Evolutionary conservation across 2,113 vertebrate species (phyloP).

Genomic region (Cyanocitta stelleri): DNA sequence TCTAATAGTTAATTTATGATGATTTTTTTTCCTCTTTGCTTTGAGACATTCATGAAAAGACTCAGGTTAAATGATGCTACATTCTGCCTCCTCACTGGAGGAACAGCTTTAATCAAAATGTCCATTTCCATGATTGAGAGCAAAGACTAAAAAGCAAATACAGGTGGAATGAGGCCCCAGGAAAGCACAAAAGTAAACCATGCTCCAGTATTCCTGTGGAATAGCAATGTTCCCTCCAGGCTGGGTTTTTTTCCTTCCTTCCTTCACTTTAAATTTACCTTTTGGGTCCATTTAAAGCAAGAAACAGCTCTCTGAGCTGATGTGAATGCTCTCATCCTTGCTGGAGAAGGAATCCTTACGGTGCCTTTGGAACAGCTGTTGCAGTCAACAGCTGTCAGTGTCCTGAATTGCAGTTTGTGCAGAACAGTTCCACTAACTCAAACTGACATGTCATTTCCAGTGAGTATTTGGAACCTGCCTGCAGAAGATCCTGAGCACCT

Average conservation of each 20-base stretch:
- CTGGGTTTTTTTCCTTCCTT: background rate
- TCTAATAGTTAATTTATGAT: background rate
- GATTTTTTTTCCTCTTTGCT: background rate
- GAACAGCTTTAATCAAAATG: conserved; percentile 16
- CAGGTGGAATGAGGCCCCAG: background rate
- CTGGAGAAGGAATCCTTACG: background rate
- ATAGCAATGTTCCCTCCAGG: background rate
- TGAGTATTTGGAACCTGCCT: background rate
- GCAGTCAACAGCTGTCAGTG: too few species aligned
- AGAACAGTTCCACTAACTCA: background rate
- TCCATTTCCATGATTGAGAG: background rate
- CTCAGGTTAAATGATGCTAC: background rate
- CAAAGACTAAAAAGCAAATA: background rate
- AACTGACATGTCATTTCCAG: background rate
- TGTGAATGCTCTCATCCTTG: background rate
- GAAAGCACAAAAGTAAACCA: background rate
- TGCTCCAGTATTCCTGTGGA: background rate
- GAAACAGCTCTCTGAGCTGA: background rate
- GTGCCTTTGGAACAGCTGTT: background rate
- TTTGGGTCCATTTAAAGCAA: background rate
- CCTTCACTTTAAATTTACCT: background rate
- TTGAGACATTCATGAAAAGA: background rate
- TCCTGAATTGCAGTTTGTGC: background rate
- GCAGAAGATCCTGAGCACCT: background rate
- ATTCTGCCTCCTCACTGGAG: background rate